Evolutionary conservation across 2,888 invertebrate species (phyloP).

Genomic region (Timema cristinae): DNA sequence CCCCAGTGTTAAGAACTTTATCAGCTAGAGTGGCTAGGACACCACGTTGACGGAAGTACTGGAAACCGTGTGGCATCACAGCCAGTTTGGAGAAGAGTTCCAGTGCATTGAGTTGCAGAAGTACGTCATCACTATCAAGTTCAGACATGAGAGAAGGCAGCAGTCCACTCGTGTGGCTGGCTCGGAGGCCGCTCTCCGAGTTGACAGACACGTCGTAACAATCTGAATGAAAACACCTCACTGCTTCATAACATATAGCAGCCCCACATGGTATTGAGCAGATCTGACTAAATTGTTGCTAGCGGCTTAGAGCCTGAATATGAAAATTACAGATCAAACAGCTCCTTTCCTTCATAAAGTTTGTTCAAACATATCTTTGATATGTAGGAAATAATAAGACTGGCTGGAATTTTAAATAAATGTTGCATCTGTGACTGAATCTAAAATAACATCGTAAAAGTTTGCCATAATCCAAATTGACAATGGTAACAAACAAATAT

Average conservation of each 20-base stretch:
- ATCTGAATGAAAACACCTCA: slow-evolving; percentile 47
- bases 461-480: no score
- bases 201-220: slow-evolving; percentile 59
- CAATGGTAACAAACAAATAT: no score
- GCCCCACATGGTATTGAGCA: no score
- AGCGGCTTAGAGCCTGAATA: not conserved
- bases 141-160: slow-evolving; percentile 63
- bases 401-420: no score
- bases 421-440: not conserved
- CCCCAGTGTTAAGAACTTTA: slow-evolving; percentile 54
- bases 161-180: slow-evolving; percentile 58
- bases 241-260: not conserved
- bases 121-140: slow-evolving; percentile 58
- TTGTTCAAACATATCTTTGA: not conserved
- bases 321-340: no score
- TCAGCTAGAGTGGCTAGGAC: slow-evolving; percentile 60
- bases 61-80: slow-evolving; percentile 65
- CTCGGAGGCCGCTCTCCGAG: slow-evolving; percentile 56
- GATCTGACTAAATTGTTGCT: not conserved
- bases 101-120: slow-evolving; percentile 75
- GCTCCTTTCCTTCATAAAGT: not conserved
- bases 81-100: slow-evolving; percentile 73
- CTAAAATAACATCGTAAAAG: not conserved
- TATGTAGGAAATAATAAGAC: not conserved
- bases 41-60: slow-evolving; percentile 64